A percentile compares a stretch with the other conserved stretches of the same genome.
Conservation (phyloP, 2,797 vertebrate genomes). For the Tapirus indicus region DNA sequence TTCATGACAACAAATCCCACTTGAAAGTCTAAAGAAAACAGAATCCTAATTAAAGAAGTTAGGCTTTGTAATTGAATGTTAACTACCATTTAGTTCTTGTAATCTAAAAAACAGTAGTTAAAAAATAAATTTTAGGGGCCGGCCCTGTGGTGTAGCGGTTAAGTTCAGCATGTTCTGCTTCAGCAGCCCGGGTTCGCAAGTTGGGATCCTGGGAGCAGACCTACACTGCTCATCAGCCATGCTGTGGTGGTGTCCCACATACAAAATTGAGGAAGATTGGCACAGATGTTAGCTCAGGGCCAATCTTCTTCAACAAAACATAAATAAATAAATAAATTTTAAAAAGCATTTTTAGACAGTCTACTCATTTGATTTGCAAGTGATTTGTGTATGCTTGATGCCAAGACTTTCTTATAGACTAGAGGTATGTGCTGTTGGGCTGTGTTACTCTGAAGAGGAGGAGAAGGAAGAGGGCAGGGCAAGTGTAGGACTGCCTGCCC, state of each 20-base stretch:
- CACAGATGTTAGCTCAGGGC: too few relatives aligned
- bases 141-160: too few relatives aligned
- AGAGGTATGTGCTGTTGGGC: background rate
- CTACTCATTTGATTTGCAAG: background rate
- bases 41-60: constrained; percentile 46
- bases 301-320: too few relatives aligned
- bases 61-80: constrained; percentile 48
- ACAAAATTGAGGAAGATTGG: too few relatives aligned
- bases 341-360: background rate
- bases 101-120: background rate
- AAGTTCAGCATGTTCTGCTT: too few relatives aligned
- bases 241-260: too few relatives aligned
- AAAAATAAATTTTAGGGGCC: background rate
- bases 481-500: background rate
- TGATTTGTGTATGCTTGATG: background rate
- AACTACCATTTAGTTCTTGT: background rate
- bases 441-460: background rate
- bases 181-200: too few relatives aligned
- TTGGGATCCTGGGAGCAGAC: too few relatives aligned
- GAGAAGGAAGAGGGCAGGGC: background rate
- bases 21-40: constrained; percentile 44
- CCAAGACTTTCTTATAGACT: background rate
- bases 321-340: background rate
- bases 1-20: constrained; percentile 8
- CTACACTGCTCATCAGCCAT: too few relatives aligned